phyloP scores from a whole-genome alignment of 2,113 vertebrate species.

The Raja brachyura region DNA sequence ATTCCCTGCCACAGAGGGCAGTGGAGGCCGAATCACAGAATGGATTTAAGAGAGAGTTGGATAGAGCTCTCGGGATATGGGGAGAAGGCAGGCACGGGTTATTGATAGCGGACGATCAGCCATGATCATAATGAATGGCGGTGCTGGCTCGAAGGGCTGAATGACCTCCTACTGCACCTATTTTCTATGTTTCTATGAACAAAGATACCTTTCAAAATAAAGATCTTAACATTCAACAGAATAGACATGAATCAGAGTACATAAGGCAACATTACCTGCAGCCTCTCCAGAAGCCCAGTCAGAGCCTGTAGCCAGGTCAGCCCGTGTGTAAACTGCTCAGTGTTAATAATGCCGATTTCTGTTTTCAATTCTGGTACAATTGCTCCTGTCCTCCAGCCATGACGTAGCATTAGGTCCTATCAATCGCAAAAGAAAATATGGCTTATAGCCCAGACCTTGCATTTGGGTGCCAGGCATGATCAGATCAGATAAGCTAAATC shows the following conservation, averaged over 20 bases:
- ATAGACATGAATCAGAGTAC: not conserved
- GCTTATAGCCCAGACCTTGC: not conserved
- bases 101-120: no score
- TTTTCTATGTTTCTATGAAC: no score
- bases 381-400: slow-evolving; percentile 69
- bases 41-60: no score
- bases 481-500: not conserved
- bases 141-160: no score
- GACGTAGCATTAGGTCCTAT: slow-evolving; percentile 70
- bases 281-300: slow-evolving; percentile 66
- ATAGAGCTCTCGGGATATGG: no score
- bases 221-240: not conserved
- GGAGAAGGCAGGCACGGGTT: no score
- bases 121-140: no score
- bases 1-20: no score
- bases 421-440: not conserved
- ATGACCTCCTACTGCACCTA: no score
- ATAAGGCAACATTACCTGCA: slow-evolving; percentile 57
- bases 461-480: not conserved
- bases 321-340: slow-evolving; percentile 70
- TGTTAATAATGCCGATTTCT: slow-evolving; percentile 69
- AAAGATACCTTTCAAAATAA: not conserved
- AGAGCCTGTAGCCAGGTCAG: slow-evolving; percentile 73
- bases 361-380: slow-evolving; percentile 69
- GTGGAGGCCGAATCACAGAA: no score